A percentile compares a stretch with the other conserved stretches of the same genome.
These are phyloP conservation scores for Nasonovia ribisnigri DNA, from an alignment of 2,888 invertebrate genomes.

Conservation along the genomic window DNA sequence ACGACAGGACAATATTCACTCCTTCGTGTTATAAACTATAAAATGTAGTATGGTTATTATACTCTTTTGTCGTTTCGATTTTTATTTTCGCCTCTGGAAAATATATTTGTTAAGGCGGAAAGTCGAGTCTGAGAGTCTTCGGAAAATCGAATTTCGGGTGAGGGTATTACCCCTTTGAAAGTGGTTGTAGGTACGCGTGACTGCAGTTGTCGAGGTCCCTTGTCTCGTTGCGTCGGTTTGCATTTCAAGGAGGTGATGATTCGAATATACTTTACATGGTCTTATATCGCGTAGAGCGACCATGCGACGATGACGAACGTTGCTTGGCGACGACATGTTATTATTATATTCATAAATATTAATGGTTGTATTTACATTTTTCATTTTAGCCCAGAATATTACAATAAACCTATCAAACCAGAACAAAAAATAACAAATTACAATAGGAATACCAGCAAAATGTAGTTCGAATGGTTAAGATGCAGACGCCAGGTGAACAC, in stretches of 20 bases:
- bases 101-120: not conserved
- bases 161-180: not conserved
- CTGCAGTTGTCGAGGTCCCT: not conserved
- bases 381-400: not conserved
- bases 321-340: conserved; percentile 13
- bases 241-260: not conserved
- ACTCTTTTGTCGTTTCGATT: not conserved
- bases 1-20: not conserved
- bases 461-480: not conserved
- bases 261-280: not conserved
- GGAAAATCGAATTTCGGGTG: not conserved
- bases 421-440: not conserved
- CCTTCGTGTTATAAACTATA: not conserved
- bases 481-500: not conserved
- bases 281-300: not conserved
- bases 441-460: not conserved
- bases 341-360: conserved; percentile 1
- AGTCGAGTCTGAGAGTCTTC: not conserved
- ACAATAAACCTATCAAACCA: not conserved
- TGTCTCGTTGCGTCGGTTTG: not conserved
- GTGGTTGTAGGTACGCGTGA: not conserved
- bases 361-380: not conserved
- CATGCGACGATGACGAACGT: not conserved
- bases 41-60: not conserved
- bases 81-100: not conserved